phyloP scores from a whole-genome alignment of 2,888 invertebrate genomes.

The Cerceris ruficornis region DNA sequence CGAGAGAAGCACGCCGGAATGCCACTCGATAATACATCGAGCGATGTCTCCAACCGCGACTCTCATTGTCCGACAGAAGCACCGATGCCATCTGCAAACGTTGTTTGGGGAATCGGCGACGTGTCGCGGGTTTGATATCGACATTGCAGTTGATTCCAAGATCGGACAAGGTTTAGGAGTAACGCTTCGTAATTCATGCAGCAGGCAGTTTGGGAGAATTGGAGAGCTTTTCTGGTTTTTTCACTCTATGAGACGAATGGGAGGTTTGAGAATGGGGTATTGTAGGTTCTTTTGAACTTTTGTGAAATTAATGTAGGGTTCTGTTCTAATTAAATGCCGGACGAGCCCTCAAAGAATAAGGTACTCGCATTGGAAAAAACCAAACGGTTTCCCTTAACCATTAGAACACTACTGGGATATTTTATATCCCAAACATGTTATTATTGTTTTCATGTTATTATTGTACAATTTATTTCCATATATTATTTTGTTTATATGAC shows the following conservation, averaged over 20 bases:
- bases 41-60: conserved; percentile 58
- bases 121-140: conserved; percentile 36
- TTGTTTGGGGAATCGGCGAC: conserved; percentile 40
- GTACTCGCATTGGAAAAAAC: no score
- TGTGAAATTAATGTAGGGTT: no score
- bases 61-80: conserved; percentile 54
- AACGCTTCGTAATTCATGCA: not conserved
- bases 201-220: not conserved
- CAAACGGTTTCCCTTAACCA: no score
- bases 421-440: no score
- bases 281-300: no score
- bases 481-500: no score
- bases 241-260: not conserved
- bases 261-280: no score
- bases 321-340: no score
- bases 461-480: no score
- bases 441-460: no score
- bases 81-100: conserved; percentile 35
- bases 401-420: no score
- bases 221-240: not conserved
- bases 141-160: conserved; percentile 22
- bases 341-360: no score
- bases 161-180: not conserved
- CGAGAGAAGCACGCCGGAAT: conserved; percentile 74
- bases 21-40: conserved; percentile 72